Conservation (phyloP, 2,113 vertebrate genomes). For the Labrus mixtus region DNA sequence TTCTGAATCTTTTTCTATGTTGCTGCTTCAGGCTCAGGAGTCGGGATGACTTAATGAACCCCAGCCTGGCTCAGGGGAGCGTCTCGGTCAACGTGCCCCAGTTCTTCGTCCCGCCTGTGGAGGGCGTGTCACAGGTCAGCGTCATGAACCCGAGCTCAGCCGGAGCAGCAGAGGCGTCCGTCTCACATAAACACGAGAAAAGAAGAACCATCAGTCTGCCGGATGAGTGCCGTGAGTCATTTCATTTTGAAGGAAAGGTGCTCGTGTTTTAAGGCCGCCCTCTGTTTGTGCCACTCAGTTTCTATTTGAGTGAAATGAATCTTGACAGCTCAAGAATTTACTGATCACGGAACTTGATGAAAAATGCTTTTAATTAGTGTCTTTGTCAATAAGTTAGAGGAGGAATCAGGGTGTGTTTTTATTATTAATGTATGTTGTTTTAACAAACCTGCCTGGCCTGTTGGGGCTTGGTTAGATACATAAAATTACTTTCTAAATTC, state of each 20-base stretch:
- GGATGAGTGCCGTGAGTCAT: slow-evolving; percentile 69
- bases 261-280: background rate
- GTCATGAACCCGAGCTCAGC: slow-evolving; percentile 36
- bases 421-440: background rate
- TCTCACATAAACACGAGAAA: slow-evolving; percentile 20
- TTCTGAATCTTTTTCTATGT: background rate
- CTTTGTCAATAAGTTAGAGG: too few species aligned
- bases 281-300: background rate
- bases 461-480: background rate
- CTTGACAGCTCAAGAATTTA: background rate
- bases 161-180: background rate
- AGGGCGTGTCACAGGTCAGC: slow-evolving; percentile 52
- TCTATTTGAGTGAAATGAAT: background rate
- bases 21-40: background rate
- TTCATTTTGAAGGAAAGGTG: background rate
- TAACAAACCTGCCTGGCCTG: slow-evolving; percentile 7
- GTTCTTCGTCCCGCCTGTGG: slow-evolving; percentile 46
- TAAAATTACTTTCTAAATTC: background rate
- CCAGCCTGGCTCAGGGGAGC: background rate
- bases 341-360: background rate
- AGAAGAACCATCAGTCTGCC: slow-evolving; percentile 58
- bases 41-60: background rate
- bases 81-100: slow-evolving; percentile 67
- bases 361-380: background rate
- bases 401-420: background rate